phyloP scores from a whole-genome alignment of 2,797 vertebrate species.

The Ceyx erithaca region DNA sequence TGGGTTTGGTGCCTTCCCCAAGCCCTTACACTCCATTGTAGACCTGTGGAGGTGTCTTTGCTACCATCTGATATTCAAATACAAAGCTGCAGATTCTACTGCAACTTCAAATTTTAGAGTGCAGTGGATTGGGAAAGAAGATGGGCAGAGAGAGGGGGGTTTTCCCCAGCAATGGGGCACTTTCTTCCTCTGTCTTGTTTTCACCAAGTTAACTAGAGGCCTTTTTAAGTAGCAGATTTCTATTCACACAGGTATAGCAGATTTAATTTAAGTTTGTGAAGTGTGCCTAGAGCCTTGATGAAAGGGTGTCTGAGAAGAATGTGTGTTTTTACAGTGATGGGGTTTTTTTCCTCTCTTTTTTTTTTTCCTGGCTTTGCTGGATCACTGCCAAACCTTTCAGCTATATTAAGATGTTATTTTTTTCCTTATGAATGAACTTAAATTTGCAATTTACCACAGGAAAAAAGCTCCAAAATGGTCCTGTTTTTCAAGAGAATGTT shows the following conservation, averaged over 20 bases:
- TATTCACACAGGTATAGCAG: neutral
- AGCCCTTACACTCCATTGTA: rapidly evolving
- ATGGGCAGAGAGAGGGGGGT: neutral
- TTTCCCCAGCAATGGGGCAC: neutral
- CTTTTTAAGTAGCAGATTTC: neutral
- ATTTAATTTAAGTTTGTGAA: neutral
- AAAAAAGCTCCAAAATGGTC: neutral
- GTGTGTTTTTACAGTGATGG: neutral
- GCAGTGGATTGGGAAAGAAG: neutral
- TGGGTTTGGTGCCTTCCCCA: neutral
- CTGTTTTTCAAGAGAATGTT: neutral
- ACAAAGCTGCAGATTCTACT: neutral
- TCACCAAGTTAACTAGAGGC: neutral
- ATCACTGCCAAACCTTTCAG: neutral
- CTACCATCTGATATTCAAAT: neutral
- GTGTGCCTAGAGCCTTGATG: neutral
- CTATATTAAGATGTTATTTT: neutral
- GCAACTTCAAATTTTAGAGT: neutral
- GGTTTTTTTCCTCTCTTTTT: neutral
- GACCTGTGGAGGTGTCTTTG: neutral
- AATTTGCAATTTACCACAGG: neutral
- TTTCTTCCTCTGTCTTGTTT: neutral
- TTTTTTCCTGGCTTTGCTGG: neutral
- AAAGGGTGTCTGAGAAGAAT: neutral
- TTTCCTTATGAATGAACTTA: neutral